Evolutionary conservation across 2,888 invertebrate genomes (phyloP).

Genomic region (Strigamia transsilvanica): DNA sequence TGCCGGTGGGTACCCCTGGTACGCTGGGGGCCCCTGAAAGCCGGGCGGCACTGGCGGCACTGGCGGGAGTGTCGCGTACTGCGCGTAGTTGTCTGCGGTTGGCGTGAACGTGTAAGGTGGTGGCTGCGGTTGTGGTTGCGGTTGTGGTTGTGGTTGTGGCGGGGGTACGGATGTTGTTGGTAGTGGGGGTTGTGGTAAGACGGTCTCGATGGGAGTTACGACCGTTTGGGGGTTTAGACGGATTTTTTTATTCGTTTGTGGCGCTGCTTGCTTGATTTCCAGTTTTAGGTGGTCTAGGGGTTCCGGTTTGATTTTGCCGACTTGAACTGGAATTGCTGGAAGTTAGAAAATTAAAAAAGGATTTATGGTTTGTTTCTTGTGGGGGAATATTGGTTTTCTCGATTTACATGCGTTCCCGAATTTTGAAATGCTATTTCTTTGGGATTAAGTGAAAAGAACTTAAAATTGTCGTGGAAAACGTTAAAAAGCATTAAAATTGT

Average conservation of each 20-base stretch:
- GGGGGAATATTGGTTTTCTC: not conserved
- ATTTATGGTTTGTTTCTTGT: too few species aligned
- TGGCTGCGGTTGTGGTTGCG: not conserved
- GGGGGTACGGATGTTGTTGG: not conserved
- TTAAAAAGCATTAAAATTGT: too few species aligned
- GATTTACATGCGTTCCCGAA: not conserved
- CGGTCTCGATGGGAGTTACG: not conserved
- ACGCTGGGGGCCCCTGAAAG: not conserved
- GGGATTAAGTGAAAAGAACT: too few species aligned
- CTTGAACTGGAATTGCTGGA: conserved; percentile 40
- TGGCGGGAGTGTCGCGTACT: not conserved
- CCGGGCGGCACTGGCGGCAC: not conserved
- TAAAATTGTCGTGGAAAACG: too few species aligned
- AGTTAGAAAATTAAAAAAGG: too few species aligned
- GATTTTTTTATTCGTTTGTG: not conserved
- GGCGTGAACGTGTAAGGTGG: conserved; percentile 1
- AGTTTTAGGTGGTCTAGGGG: too few species aligned
- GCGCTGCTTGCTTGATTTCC: not conserved
- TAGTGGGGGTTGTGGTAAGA: not conserved
- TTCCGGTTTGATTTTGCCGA: not conserved
- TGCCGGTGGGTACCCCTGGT: not conserved
- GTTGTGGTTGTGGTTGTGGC: not conserved
- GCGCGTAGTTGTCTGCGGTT: not conserved
- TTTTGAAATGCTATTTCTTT: not conserved
- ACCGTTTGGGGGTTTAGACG: not conserved